Conservation (phyloP, 2,888 invertebrate genomes). For the Ametastegia equiseti region DNA sequence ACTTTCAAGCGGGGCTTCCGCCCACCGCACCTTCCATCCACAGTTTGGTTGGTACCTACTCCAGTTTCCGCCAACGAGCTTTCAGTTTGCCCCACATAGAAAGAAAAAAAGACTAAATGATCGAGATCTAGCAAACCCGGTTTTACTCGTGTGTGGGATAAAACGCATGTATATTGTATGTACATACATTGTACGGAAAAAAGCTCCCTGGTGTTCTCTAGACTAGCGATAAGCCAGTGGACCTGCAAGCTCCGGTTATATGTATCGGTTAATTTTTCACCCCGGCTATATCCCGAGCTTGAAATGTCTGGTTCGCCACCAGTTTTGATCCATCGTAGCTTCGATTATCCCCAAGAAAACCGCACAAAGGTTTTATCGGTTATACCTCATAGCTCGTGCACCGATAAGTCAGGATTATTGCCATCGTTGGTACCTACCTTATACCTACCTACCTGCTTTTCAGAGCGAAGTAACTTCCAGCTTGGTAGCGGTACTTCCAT, state of each 20-base stretch:
- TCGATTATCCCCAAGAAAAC: background rate
- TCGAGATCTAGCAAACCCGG: too few species aligned
- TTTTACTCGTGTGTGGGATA: too few species aligned
- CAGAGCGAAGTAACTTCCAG: background rate
- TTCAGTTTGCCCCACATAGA: too few species aligned
- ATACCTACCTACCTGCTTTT: too few species aligned
- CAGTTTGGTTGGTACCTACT: background rate
- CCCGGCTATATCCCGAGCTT: background rate
- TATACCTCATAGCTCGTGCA: background rate
- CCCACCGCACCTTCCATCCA: background rate
- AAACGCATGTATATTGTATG: too few species aligned
- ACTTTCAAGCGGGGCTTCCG: background rate
- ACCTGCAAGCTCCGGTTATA: background rate
- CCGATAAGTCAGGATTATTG: background rate
- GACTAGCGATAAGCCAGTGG: conserved; percentile 14
- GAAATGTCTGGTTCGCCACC: background rate
- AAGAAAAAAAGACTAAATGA: too few species aligned
- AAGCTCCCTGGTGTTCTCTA: background rate
- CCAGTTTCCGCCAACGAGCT: background rate
- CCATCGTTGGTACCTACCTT: background rate
- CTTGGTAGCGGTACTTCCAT: background rate
- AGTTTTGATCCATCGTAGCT: conserved; percentile 24
- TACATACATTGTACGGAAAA: too few species aligned
- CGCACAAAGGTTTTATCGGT: conserved; percentile 27
- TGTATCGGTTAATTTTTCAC: conserved; percentile 13